Base-by-base conservation (phyloP, 2,113 vertebrate species). In the Tragulus kanchil region DNA sequence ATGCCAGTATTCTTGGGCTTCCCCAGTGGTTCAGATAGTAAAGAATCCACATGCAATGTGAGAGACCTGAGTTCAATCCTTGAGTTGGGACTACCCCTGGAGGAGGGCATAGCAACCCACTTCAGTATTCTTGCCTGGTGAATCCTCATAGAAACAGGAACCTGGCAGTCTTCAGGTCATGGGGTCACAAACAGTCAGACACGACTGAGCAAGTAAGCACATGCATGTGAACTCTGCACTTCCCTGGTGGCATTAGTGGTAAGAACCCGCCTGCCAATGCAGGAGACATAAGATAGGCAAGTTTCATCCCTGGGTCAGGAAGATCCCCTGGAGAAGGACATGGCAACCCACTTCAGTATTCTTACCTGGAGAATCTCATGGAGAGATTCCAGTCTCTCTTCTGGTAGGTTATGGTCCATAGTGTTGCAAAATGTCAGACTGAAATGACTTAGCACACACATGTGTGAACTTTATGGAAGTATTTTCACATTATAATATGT, bases 351-450 rank as follows among this genome's bases (percentile, higher is more conserved):
- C 23, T 73, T 19, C 36, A 73, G 10, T 73, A 13, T 73, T 73
- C 36, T 73, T 45, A 21, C 69, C 10, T 45, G 5, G 36, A 73
- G 69, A 73, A 73, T 23, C 23, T 5, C 69, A 45, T 7, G 45
- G 36, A 25, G 69, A 71, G 19, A 71, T 36, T 36, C 36, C 36
- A 36, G 36, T 36, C 36, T 36, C 36, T 36, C 36, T 36, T 36
- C 36, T 45, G 36, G 19, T 2, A 5, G 36, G 36, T 5, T 45
- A 23, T 0, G 0, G 36, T 71, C 19, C 69, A 45, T 3, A 13
- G 36, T 2, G 36, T 58, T 58, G 61, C 78, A 73, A 84, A 71
- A 21, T 85, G 16, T 64, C 26, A 54, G 9, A 28, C 25, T 71
- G 59, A 73, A 89, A 12, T 59, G 19, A 71, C 69, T 71, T 23